Base-by-base conservation (phyloP, 1,140 invertebrate genomes). In the Rhopalosiphum padi region DNA sequence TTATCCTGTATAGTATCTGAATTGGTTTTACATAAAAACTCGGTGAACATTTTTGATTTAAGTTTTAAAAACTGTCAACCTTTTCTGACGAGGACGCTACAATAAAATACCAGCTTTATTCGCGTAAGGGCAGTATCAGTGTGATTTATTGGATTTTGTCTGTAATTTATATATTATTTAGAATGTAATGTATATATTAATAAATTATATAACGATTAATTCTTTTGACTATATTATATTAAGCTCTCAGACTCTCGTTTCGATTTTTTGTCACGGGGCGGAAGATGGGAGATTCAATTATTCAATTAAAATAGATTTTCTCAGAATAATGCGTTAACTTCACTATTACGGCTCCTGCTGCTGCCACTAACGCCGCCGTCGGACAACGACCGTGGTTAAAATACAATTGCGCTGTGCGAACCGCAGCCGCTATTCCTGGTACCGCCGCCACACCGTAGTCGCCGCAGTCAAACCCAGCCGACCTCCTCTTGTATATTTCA, bases 321-420 rank as follows among this genome's bases (percentile, higher is more conserved):
- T 87, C 41, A 43, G 85, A 87, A 87, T 46, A 46, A 87, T 46
- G 11, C 23, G 3, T 87, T 87, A 25, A 43, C 85, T 87, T 85
- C 9, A 37, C 37, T 11, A 23, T 25, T 35, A 41, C 82, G n/a
- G 35, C 21, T 37, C 82, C 37, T 41, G 82, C 35, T 85, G 82
- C 9, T 41, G 37, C 37, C 82, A 41, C 37, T 37, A n/a, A 37
- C 23, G 41, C 85, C 85, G 41, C 41, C 23, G 85, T 18, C 43
- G 85, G 86, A 87, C 86, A 48, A 87, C 86, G 86, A 87, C 43
- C 86, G 86, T 48, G 86, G n/a, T 48, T 87, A 30, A 87, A 87
- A 48, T 48, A 87, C 46, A n/a, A 30, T 48, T 30, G 86, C 46
- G 86, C 30, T 23, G 46, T n/a, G 86, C 46, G 86, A 85, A 85